A percentile compares a stretch with the other conserved stretches of the same genome.
phyloP scores from a whole-genome alignment of 2,888 invertebrate genomes.

The Marasmarcha lunaedactyla region DNA sequence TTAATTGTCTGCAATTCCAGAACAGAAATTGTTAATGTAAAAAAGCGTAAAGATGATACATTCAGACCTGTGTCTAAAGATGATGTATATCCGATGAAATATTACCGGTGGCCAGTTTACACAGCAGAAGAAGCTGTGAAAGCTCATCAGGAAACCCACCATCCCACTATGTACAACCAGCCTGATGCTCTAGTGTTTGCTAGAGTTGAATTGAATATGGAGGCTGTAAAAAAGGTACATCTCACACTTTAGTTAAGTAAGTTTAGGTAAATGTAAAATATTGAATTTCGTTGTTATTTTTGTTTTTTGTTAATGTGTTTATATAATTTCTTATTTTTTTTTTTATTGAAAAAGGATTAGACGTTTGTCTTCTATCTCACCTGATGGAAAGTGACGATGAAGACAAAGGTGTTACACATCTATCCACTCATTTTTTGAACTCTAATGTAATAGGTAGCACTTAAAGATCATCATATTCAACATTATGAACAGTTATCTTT shows the following conservation, averaged over 20 bases:
- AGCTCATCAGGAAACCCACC: conserved; percentile 84
- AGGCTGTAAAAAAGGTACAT: conserved; percentile 74
- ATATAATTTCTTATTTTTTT: no score
- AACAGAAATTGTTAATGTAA: conserved; percentile 31
- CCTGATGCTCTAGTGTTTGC: conserved; percentile 79
- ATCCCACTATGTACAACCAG: conserved; percentile 84
- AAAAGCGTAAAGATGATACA: conserved; percentile 71
- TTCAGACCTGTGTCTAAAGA: conserved; percentile 57
- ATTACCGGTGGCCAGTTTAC: conserved; percentile 71
- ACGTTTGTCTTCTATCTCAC: no score
- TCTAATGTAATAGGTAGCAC: no score
- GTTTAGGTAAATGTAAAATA: conserved; percentile 1
- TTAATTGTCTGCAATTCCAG: no score
- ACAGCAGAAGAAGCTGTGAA: conserved; percentile 81
- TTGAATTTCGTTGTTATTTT: conserved; percentile 6
- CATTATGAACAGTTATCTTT: no score
- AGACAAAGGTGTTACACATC: no score
- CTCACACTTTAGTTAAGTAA: no score
- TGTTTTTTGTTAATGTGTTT: conserved; percentile 2
- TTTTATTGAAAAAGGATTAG: no score
- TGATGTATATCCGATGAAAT: conserved; percentile 72
- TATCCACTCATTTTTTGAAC: no score
- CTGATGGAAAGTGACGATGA: no score
- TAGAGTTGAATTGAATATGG: conserved; percentile 85
- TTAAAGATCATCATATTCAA: no score